Percentiles rank a stretch among this genome's conserved stretches.
Conservation (phyloP, 2,888 invertebrate genomes). For the Dorcus parallelipipedus region DNA sequence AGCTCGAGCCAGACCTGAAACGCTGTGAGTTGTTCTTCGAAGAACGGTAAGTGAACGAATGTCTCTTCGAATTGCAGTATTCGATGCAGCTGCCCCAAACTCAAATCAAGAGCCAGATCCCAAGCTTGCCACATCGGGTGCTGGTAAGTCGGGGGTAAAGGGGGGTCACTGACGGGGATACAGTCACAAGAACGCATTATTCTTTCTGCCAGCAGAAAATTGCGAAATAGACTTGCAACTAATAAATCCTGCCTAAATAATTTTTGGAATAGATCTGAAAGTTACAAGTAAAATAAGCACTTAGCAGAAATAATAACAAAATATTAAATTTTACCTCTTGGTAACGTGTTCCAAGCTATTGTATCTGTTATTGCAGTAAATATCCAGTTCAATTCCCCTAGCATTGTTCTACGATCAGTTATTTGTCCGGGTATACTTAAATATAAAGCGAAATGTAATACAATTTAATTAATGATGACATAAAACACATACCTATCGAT, state of each 20-base stretch:
- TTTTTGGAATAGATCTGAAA: slow-evolving; percentile 86
- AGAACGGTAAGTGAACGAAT: slow-evolving; percentile 84
- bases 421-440: slow-evolving; percentile 90
- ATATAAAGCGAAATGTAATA: slow-evolving; percentile 13
- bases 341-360: slow-evolving; percentile 97
- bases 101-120: slow-evolving; percentile 95
- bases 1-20: slow-evolving; percentile 93
- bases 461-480: neutral
- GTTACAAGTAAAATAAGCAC: slow-evolving; percentile 12
- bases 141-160: slow-evolving; percentile 84
- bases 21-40: slow-evolving; percentile 95
- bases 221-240: slow-evolving; percentile 96
- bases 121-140: slow-evolving; percentile 96
- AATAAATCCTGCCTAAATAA: slow-evolving; percentile 95
- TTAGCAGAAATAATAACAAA: too few species aligned
- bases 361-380: slow-evolving; percentile 99
- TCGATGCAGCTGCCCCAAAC: slow-evolving; percentile 83
- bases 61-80: slow-evolving; percentile 61
- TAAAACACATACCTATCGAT: slow-evolving; percentile 80
- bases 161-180: slow-evolving; percentile 90
- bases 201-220: slow-evolving; percentile 93
- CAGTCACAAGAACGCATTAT: slow-evolving; percentile 96
- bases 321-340: slow-evolving; percentile 64
- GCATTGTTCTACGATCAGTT: slow-evolving; percentile 92
- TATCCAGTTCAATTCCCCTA: slow-evolving; percentile 99